Base-by-base conservation (phyloP, 2,113 vertebrate genomes). In the Sinocyclocheilus rhinocerous region DNA sequence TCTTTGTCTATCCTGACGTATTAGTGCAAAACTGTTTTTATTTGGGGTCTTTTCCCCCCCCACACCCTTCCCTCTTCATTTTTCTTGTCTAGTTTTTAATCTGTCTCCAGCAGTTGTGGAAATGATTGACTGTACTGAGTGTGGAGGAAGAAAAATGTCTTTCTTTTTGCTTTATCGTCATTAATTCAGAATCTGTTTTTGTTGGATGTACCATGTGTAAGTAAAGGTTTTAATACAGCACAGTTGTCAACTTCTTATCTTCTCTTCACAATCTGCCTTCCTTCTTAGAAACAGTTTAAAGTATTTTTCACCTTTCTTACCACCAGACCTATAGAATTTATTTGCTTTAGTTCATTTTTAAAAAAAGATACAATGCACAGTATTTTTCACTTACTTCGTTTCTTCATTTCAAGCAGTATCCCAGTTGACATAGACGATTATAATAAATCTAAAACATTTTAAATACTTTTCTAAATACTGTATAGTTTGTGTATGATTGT, bases 171-270 rank as follows among this genome's bases (percentile, higher is more conserved):
- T 92, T 90, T 91, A 89, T 90, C 87, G 90, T 93, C 90, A 91
- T 93, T 92, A 91, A 92, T 93, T 94, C 91, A 92, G 89, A 92
- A 92, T 92, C 92, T 91, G 84, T 92, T 93, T 94, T 92, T 93
- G 92, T 93, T 94, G 92, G 93, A 93, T 93, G 93, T 95, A 92
- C 90, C 87, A 92, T 93, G 93, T 94, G 92, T 48, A 89, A 95
- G 91, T 95, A 94, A 94, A 95, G 89, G 90, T 92, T 93, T 94
- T 93, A 95, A 92, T 95, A 94, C 92, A 92, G 90, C 91, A 93
- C 26, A 39, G 2, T 63, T 55, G 48, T 75, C 22, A 87, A 81
- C 76, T 86, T 57, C 2, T 52, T 45, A 45, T 45, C 26, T 73
- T 84, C 39, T 42, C 8, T 67, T 12, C 0, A 55, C 9, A 70